A percentile compares a stretch with the other conserved stretches of the same genome.
Evolutionary conservation across 2,888 invertebrate genomes (phyloP).

Genomic region (Kuschelorhynchus macadamiae): DNA sequence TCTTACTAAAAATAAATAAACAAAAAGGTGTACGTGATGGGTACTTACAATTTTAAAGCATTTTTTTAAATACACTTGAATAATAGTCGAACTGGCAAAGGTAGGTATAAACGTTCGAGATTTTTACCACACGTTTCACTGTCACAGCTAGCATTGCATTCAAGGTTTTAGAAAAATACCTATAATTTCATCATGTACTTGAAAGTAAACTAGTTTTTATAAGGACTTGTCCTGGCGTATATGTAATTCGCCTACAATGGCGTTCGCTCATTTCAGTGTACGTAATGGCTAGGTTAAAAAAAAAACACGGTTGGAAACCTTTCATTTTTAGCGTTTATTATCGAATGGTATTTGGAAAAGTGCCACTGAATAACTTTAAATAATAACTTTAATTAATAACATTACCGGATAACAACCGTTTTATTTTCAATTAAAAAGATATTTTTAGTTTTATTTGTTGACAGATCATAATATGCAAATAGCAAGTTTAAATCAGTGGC

Average conservation of each 20-base stretch:
- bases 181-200: constrained; percentile 47
- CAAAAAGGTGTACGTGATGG: too few relatives aligned
- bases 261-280: constrained; percentile 36
- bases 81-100: constrained; percentile 13
- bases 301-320: not conserved
- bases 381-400: too few relatives aligned
- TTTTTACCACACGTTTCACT: constrained; percentile 27
- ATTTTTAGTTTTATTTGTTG: too few relatives aligned
- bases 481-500: too few relatives aligned
- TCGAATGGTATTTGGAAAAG: too few relatives aligned
- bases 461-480: too few relatives aligned
- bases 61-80: constrained; percentile 4
- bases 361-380: too few relatives aligned
- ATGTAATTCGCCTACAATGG: constrained; percentile 37
- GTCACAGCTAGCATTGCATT: constrained; percentile 35
- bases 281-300: constrained; percentile 5
- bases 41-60: too few relatives aligned
- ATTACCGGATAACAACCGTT: too few relatives aligned
- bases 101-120: constrained; percentile 12
- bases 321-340: too few relatives aligned
- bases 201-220: constrained; percentile 49
- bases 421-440: too few relatives aligned
- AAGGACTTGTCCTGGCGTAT: constrained; percentile 20
- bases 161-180: constrained; percentile 45
- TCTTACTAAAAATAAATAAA: not conserved